Conservation (phyloP, 2,113 vertebrate species). For the Haliaeetus leucogaster region DNA sequence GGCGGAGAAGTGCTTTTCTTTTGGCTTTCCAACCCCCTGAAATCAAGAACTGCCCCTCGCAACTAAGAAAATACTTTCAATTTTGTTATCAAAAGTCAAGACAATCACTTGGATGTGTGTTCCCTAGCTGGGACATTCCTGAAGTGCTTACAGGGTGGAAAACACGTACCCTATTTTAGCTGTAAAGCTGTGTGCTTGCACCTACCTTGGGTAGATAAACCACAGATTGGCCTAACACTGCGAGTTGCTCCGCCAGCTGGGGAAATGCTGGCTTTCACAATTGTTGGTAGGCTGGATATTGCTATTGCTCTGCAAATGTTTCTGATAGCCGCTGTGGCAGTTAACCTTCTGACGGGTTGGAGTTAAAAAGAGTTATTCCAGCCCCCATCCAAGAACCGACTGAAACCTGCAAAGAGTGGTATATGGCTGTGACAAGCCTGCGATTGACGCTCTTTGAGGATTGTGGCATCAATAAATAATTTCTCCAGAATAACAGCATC, state of each 20-base stretch:
- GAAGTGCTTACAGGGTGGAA: not conserved
- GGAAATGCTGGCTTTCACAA: not conserved
- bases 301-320: not conserved
- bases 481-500: not conserved
- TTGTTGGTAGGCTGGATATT: not conserved
- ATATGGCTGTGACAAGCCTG: not conserved
- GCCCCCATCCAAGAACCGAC: not conserved
- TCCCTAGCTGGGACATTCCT: not conserved
- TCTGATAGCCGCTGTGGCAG: not conserved
- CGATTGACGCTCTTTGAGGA: not conserved
- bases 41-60: not conserved
- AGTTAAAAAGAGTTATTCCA: not conserved
- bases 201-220: not conserved
- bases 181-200: not conserved
- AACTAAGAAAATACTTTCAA: not conserved
- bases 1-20: not conserved
- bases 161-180: not conserved
- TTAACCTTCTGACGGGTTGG: not conserved
- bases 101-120: not conserved
- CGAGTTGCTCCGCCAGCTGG: not conserved
- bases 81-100: not conserved
- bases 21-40: slow-evolving; percentile 71
- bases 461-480: not conserved
- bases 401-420: not conserved
- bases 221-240: not conserved